Evolutionary conservation across 2,797 vertebrate genomes (phyloP), one percentile per base, ranked within the genome.

Genomic region (Philypnodon macrostomus): DNA sequence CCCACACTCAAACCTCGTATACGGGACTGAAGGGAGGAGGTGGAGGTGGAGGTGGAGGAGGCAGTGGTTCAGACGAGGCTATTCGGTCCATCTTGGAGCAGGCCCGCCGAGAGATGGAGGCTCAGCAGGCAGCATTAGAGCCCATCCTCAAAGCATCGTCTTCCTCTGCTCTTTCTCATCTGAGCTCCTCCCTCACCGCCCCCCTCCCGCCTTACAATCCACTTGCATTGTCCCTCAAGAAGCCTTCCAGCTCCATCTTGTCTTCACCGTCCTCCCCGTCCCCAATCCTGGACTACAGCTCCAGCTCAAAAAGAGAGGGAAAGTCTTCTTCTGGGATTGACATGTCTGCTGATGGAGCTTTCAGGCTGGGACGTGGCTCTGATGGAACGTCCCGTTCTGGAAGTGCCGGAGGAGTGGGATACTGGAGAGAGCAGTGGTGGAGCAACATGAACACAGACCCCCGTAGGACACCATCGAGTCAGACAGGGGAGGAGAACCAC

Each of bases 391-490:
- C 46, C 47, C 85, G 84, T 61, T 76, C 83, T 1, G 79, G 89
- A 78, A 65, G 73, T 9, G 62, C 79, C 3, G 73, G 93, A 86
- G 91, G 93, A 18, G 74, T 89, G 24, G 87, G 90, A n/a, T 88
- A 91, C 46, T 95, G 93, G 94, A 93, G 95, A 60, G 95, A 97
- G 80, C 93, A 94, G 67, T 96, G 94, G 94, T 96, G 94, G 94
- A 93, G 83, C 82, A 87, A 91, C 26, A 86, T 93, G 73, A 93
- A 91, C 49, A 89, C 89, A 0, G 94, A 97, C 48, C 71, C 90
- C 39, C 92, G 92, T 67, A 73, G 81, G 53, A 89, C 68, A 47
- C 7, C 85, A 0, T 56, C 83, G 10, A 73, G 84, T 38, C 83
- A 89, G 0, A 89, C 87, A 39, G 91, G 88, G 9, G 93, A 96